Conservation (phyloP, 2,888 invertebrate genomes). For the Agrotis puta region DNA sequence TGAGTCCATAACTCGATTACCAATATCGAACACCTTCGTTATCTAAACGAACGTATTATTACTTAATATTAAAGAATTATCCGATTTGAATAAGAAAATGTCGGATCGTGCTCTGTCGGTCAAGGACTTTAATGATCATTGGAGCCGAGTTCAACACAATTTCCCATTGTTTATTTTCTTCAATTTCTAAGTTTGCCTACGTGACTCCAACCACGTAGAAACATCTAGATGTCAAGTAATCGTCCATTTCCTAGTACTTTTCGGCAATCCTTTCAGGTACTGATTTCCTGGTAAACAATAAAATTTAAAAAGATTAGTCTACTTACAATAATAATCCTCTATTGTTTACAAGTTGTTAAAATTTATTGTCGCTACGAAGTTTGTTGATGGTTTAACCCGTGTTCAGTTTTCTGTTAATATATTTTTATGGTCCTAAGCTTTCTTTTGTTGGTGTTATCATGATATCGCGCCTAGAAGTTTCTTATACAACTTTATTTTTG, state of each 20-base stretch:
- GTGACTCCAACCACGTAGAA: background rate
- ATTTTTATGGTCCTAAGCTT: slow-evolving; percentile 3
- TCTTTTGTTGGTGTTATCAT: background rate
- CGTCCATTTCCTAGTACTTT: background rate
- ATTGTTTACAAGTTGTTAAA: slow-evolving; percentile 18
- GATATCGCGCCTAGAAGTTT: background rate
- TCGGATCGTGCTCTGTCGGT: too few species aligned
- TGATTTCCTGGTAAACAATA: background rate
- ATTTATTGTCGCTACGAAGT: background rate
- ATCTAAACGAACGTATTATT: too few species aligned
- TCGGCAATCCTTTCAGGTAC: background rate
- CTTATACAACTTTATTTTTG: too few species aligned
- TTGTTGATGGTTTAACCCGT: background rate
- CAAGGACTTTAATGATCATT: too few species aligned
- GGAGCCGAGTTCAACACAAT: too few species aligned
- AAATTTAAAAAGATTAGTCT: background rate
- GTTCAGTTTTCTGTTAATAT: background rate
- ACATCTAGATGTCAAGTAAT: too few species aligned
- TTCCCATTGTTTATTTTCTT: too few species aligned
- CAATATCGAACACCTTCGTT: too few species aligned
- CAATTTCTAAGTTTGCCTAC: background rate
- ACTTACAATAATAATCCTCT: background rate
- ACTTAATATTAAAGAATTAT: too few species aligned
- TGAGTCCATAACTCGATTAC: too few species aligned
- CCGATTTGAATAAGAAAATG: too few species aligned